Conservation (phyloP, 2,888 invertebrate species). For the Caenorhabditis panamensis region DNA sequence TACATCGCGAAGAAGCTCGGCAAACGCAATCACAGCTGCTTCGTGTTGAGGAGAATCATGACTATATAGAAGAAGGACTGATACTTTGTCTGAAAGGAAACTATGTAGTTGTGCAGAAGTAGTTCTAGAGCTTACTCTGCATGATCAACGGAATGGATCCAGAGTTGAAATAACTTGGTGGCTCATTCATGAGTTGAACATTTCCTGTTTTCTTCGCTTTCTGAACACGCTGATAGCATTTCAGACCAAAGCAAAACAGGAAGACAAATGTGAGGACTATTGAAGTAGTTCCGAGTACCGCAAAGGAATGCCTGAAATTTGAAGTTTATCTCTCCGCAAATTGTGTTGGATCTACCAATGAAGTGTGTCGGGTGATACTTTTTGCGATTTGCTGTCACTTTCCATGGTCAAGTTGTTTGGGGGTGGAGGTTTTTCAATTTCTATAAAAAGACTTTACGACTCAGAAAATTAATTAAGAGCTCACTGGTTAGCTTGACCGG, state of each 20-base stretch:
- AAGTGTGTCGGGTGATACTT: not conserved
- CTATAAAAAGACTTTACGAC: slow-evolving; percentile 13
- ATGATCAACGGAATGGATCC: slow-evolving; percentile 41
- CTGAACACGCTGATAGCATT: slow-evolving; percentile 19
- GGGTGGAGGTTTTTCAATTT: slow-evolving; percentile 47
- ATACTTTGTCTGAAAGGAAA: slow-evolving; percentile 53
- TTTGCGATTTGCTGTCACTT: slow-evolving; percentile 11
- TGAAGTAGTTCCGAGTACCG: not conserved
- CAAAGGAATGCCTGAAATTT: slow-evolving; percentile 40
- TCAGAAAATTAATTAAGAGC: not conserved
- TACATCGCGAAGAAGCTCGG: slow-evolving; percentile 75
- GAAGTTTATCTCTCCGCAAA: not conserved
- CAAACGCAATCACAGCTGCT: slow-evolving; percentile 77
- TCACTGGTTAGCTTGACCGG: slow-evolving; percentile 69
- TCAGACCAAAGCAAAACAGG: slow-evolving; percentile 4
- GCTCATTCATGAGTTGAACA: slow-evolving; percentile 26
- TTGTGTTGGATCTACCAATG: slow-evolving; percentile 10
- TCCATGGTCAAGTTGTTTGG: slow-evolving; percentile 15
- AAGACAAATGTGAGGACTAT: slow-evolving; percentile 5
- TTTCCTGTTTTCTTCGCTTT: slow-evolving; percentile 30
- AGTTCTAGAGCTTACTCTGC: slow-evolving; percentile 24
- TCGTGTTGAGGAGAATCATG: slow-evolving; percentile 79
- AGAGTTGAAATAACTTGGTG: slow-evolving; percentile 19
- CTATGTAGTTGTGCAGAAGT: not conserved
- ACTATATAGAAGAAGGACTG: slow-evolving; percentile 78